Evolutionary conservation across 2,797 vertebrate genomes (phyloP).

Genomic region (Thripadectes ignobilis): DNA sequence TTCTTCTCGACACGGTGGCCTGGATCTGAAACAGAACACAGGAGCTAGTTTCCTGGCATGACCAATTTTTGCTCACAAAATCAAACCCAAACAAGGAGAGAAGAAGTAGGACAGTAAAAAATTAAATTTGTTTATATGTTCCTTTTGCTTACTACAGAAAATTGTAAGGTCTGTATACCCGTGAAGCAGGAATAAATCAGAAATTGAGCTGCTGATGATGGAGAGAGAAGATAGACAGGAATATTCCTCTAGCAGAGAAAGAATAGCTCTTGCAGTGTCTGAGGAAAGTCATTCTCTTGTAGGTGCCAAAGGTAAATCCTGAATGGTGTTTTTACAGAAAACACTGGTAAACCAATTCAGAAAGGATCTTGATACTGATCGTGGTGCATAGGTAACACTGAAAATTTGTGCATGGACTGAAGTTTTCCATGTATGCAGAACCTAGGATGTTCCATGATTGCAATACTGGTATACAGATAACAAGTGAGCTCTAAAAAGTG

Average conservation of each 20-base stretch:
- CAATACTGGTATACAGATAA: not conserved
- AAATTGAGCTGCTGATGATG: not conserved
- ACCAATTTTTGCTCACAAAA: not conserved
- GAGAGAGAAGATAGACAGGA: not conserved
- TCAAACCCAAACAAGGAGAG: not conserved
- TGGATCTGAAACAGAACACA: not conserved
- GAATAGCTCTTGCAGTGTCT: not conserved
- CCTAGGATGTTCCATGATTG: not conserved
- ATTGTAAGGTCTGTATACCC: not conserved
- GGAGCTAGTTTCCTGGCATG: not conserved
- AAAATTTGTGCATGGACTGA: not conserved
- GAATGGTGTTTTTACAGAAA: not conserved
- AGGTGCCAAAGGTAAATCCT: not conserved
- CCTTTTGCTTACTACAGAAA: not conserved
- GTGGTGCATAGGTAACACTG: not conserved
- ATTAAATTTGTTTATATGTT: not conserved
- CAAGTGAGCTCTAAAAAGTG: not conserved
- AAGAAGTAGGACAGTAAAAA: not conserved
- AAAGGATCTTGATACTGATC: not conserved
- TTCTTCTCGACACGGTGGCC: not conserved
- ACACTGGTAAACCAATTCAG: not conserved
- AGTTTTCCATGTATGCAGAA: not conserved
- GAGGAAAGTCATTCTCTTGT: not conserved
- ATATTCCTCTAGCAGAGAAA: not conserved
- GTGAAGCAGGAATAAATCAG: not conserved